These are phyloP conservation scores for Ephydatia muelleri DNA, from an alignment of 37 sponge, comb jelly and placozoan species.

Conservation along the genomic window DNA sequence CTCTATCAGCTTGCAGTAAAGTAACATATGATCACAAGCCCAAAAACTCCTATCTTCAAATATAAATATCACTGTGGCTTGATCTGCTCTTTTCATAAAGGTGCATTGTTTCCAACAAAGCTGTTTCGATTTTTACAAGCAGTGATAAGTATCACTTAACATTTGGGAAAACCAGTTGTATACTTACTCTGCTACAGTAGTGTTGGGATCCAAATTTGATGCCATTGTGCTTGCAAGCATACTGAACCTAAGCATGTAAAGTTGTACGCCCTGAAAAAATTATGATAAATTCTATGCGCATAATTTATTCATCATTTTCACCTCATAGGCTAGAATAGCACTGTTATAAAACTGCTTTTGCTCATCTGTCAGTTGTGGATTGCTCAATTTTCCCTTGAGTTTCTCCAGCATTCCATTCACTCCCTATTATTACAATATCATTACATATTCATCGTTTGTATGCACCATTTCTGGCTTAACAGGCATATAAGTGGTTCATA, in stretches of 20 bases:
- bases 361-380: neutral
- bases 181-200: constrained; percentile 23
- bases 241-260: constrained; percentile 28
- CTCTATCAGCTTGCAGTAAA: no score
- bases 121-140: no score
- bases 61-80: no score
- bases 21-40: no score
- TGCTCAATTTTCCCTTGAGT: neutral
- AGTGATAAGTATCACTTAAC: neutral
- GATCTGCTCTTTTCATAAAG: no score
- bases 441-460: neutral
- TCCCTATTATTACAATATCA: constrained; percentile 4
- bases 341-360: constrained; percentile 29
- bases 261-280: constrained; percentile 38
- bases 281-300: neutral
- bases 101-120: no score
- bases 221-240: constrained; percentile 18
- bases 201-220: constrained; percentile 12
- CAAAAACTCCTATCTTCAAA: no score
- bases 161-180: neutral
- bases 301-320: neutral
- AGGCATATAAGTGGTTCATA: neutral
- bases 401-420: constrained; percentile 26
- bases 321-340: constrained; percentile 47
- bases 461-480: neutral